A percentile compares a stretch with the other conserved stretches of the same genome.
These are phyloP conservation scores for Lobophora halterata DNA, from an alignment of 2,888 invertebrate species.

Conservation along the genomic window DNA sequence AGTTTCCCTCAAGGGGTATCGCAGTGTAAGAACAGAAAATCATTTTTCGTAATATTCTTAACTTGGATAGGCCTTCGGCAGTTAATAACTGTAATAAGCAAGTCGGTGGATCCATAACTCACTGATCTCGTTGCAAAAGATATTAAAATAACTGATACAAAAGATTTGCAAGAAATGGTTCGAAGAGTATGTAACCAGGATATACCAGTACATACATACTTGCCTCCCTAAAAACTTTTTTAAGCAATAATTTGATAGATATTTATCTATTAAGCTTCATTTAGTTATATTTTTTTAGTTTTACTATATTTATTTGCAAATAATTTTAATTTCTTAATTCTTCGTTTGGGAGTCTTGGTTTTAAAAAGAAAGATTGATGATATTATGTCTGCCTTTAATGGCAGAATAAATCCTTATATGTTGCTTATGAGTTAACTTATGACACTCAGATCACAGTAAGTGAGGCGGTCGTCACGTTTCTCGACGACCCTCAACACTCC, in stretches of 20 bases:
- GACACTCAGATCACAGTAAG: conserved; percentile 45
- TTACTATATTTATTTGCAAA: too few relatives aligned
- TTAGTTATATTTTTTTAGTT: too few relatives aligned
- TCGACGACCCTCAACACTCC: conserved; percentile 44
- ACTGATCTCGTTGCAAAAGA: conserved; percentile 40
- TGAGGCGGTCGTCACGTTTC: conserved; percentile 54
- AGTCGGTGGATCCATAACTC: conserved; percentile 59
- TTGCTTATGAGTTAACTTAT: conserved; percentile 35
- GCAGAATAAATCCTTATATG: conserved; percentile 13
- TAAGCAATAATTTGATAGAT: too few relatives aligned
- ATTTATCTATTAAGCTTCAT: too few relatives aligned
- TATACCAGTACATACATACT: too few relatives aligned
- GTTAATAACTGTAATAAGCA: conserved; percentile 71
- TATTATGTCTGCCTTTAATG: conserved; percentile 1
- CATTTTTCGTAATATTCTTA: conserved; percentile 5
- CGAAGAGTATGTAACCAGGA: too few relatives aligned
- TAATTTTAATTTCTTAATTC: too few relatives aligned
- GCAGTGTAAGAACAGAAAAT: conserved; percentile 7
- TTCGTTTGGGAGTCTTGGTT: too few relatives aligned
- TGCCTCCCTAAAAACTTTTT: too few relatives aligned
- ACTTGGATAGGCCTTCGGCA: conserved; percentile 43
- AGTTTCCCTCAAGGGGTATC: conserved; percentile 23
- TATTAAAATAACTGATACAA: too few relatives aligned
- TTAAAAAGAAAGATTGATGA: conserved; percentile 21
- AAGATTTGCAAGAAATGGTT: too few relatives aligned